Base-by-base conservation (phyloP, 2,797 vertebrate genomes). In the Catostomus latipinnis region DNA sequence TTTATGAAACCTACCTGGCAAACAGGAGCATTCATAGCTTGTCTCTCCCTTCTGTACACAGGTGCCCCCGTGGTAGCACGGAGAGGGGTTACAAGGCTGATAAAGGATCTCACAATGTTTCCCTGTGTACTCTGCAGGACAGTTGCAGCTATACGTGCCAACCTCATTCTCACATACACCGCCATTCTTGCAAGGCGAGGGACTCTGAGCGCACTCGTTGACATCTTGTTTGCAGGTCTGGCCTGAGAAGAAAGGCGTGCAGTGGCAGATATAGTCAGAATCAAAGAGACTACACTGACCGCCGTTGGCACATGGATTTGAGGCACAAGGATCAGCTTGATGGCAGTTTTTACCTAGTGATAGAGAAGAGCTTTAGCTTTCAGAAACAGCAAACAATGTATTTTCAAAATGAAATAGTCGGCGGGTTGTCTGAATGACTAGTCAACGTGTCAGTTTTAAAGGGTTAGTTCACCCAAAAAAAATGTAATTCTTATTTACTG, bases 291-390 rank as follows among this genome's bases (percentile, higher is more conserved):
- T 90, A 74, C 97, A 99, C 81, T 91, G 93, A 52, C 96, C 97
- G 0, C 94, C 94, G 0, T 98, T 97, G 90, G 95, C 95, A 0
- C 97, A 99, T 0, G 97, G 97, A 87, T 97, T 97, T 62, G 97
- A 98, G 84, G 97, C 95, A 0, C 97, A 99, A 0, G 96, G 96
- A 85, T 98, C 95, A 0, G 96, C 96, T 87, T 96, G 96, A 82
- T 96, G 94, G 90, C 97, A 99, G 2, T 88, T 93, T 88, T 96
- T 96, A 63, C 97, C 97, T 99, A 83, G 18, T 10, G 56, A 10
- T 66, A 34, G 34, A 34, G 1, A 74, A 10, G 3, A 62, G 34
- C 34, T 34, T 34, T 4, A 34, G 34, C 34, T 34, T 34, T 34
- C 34, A 34, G 34, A 34, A 34, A 34, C 2, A 34, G 34, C 34